Evolutionary conservation across 2,797 vertebrate genomes (phyloP).

Genomic region (Leptoclinus maculatus): DNA sequence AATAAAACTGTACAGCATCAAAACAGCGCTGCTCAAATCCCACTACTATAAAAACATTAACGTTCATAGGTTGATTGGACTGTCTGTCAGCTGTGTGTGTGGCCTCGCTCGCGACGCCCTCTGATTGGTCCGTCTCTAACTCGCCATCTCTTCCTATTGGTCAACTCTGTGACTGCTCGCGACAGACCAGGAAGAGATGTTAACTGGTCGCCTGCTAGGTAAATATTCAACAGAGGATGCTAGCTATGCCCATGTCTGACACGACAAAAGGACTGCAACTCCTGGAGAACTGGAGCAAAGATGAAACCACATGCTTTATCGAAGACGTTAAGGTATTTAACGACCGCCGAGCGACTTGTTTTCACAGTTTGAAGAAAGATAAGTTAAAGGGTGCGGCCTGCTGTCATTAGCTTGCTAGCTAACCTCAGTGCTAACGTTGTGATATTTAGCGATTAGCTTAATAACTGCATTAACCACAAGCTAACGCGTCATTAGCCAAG

Average conservation of each 20-base stretch:
- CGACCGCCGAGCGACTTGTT: not conserved
- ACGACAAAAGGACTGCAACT: conserved; percentile 56
- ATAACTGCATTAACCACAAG: conserved; percentile 26
- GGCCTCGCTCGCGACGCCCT: not conserved
- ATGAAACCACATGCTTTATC: conserved; percentile 66
- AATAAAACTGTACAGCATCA: not conserved
- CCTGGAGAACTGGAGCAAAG: conserved; percentile 64
- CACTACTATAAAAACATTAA: conserved; percentile 42
- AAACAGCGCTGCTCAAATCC: not conserved
- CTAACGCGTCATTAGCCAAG: not conserved
- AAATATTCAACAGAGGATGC: conserved; percentile 75
- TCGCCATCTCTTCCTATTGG: conserved; percentile 56
- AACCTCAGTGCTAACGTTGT: conserved; percentile 57
- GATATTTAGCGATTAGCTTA: conserved; percentile 38
- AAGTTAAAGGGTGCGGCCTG: conserved; percentile 75
- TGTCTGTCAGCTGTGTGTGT: conserved; percentile 12
- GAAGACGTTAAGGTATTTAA: conserved; percentile 63
- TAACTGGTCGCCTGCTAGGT: conserved; percentile 65
- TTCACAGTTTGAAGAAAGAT: conserved; percentile 17
- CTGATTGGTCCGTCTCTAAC: conserved; percentile 50
- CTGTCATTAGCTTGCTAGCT: conserved; percentile 66
- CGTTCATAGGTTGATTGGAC: conserved; percentile 33
- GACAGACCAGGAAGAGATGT: conserved; percentile 68
- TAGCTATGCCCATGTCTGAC: conserved; percentile 52
- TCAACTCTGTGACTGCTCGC: conserved; percentile 2